A percentile compares a stretch with the other conserved stretches of the same genome.
Conservation (phyloP, 2,888 invertebrate species). For the Pammene fasciana region DNA sequence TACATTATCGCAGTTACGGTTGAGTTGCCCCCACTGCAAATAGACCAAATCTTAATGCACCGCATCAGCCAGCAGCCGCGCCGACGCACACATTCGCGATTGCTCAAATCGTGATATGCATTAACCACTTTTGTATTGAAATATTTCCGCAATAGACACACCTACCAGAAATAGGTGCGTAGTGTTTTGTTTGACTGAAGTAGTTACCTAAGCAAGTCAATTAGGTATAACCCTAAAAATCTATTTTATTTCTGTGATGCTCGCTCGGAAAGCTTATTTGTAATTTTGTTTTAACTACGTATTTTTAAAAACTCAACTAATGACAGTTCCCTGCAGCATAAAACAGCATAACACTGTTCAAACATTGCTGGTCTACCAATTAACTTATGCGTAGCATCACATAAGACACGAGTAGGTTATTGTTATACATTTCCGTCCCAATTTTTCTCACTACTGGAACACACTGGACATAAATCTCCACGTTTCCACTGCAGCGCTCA, state of each 20-base stretch:
- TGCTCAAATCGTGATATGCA: constrained; percentile 32
- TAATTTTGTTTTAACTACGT: too few species aligned
- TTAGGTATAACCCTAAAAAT: too few species aligned
- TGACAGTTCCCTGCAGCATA: too few species aligned
- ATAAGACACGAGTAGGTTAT: background rate
- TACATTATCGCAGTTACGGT: constrained; percentile 55
- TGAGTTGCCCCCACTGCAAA: constrained; percentile 60
- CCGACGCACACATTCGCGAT: constrained; percentile 54
- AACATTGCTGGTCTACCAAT: too few species aligned
- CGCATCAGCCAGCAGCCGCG: constrained; percentile 59
- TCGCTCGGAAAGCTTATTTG: too few species aligned
- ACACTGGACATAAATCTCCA: constrained; percentile 43
- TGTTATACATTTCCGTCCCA: background rate
- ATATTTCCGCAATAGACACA: background rate
- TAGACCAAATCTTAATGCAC: constrained; percentile 66
- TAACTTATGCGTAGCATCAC: background rate
- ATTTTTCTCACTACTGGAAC: constrained; percentile 28
- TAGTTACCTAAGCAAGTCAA: too few species aligned
- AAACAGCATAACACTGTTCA: too few species aligned
- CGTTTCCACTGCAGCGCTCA: constrained; percentile 52
- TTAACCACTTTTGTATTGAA: background rate
- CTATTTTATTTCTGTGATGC: too few species aligned
- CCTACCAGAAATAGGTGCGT: too few species aligned
- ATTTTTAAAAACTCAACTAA: too few species aligned
- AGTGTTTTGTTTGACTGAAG: too few species aligned